Conservation (phyloP, 2,113 vertebrate species). For the Lamprologus callipterus region DNA sequence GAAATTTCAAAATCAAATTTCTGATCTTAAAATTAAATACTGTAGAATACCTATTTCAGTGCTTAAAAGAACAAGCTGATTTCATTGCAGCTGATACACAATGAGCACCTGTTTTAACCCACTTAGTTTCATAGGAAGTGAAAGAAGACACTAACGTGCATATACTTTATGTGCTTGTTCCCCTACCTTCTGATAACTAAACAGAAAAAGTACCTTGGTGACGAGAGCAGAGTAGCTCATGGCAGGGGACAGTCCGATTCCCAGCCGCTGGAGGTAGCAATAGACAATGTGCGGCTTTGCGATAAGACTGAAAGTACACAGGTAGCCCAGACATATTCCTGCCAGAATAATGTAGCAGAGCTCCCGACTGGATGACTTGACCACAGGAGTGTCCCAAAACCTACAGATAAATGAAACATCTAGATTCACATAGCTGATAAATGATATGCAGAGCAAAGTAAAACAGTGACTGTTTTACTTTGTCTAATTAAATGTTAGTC, state of each 20-base stretch:
- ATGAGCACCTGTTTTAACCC: not conserved
- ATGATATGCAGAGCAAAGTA: fast-evolving
- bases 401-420: constrained; percentile 30
- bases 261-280: constrained; percentile 93
- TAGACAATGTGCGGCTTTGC: constrained; percentile 90
- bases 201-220: constrained; percentile 73
- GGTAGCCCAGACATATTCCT: constrained; percentile 91
- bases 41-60: not conserved
- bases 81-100: not conserved
- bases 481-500: not conserved
- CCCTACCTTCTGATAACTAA: not conserved
- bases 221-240: constrained; percentile 98
- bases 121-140: not conserved
- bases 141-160: not conserved
- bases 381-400: constrained; percentile 95
- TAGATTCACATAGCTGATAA: not conserved
- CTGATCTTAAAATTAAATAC: not conserved
- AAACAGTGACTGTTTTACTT: not conserved
- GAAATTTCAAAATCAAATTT: not conserved
- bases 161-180: not conserved
- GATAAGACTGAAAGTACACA: constrained; percentile 96
- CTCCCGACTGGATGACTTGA: constrained; percentile 96
- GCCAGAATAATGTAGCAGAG: constrained; percentile 98
- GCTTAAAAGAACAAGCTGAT: not conserved
- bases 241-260: constrained; percentile 93